These are phyloP conservation scores for Selenia dentaria DNA, from an alignment of 2,888 invertebrate species.

Conservation along the genomic window DNA sequence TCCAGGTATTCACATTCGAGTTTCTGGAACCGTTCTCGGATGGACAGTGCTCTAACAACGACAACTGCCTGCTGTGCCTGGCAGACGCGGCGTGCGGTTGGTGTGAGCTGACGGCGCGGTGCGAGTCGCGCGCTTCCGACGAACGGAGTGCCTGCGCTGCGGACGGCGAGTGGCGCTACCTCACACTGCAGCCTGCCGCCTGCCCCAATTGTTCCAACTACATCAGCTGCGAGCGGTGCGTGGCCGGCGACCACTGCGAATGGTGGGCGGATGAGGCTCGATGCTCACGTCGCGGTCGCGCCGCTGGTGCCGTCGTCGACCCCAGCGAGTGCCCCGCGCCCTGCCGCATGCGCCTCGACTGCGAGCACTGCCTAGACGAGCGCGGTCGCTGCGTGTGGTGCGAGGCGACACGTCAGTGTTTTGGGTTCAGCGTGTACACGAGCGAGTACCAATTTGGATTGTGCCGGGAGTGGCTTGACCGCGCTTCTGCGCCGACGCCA, in stretches of 20 bases:
- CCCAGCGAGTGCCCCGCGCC: slow-evolving; percentile 90
- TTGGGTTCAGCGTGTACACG: slow-evolving; percentile 97
- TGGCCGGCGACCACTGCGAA: slow-evolving; percentile 92
- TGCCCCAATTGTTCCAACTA: slow-evolving; percentile 96
- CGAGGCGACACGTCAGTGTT: slow-evolving; percentile 95
- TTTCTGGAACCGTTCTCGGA: slow-evolving; percentile 95
- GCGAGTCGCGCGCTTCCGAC: slow-evolving; percentile 87
- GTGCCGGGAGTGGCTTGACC: slow-evolving; percentile 97
- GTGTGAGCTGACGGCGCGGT: slow-evolving; percentile 92
- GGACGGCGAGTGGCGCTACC: slow-evolving; percentile 89
- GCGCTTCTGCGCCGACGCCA: slow-evolving; percentile 82
- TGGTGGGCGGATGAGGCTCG: slow-evolving; percentile 96
- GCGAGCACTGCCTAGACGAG: slow-evolving; percentile 93
- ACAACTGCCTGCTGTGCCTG: slow-evolving; percentile 94
- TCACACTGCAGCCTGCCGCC: slow-evolving; percentile 92
- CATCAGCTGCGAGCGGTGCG: slow-evolving; percentile 94
- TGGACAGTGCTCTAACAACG: slow-evolving; percentile 90
- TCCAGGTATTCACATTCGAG: slow-evolving; percentile 92
- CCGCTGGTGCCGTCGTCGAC: slow-evolving; percentile 87
- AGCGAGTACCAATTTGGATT: slow-evolving; percentile 97
- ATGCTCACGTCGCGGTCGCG: slow-evolving; percentile 92
- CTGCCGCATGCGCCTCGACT: slow-evolving; percentile 91
- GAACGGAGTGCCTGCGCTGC: slow-evolving; percentile 86
- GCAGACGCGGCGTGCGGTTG: slow-evolving; percentile 96
- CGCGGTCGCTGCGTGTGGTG: slow-evolving; percentile 98